Evolutionary conservation across 2,797 vertebrate genomes (phyloP).

Genomic region (Parauchenoglanis ngamensis): DNA sequence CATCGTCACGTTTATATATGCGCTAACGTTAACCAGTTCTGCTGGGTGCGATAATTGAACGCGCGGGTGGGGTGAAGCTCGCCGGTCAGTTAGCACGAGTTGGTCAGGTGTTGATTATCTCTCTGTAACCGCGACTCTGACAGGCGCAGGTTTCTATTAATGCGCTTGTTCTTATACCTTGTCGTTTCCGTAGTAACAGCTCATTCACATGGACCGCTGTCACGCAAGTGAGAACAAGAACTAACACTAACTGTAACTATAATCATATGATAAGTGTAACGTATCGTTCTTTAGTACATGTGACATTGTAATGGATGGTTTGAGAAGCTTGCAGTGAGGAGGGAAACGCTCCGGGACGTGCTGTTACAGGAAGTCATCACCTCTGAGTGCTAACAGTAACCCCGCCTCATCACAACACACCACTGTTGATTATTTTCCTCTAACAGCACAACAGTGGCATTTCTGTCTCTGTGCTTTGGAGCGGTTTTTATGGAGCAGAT

Average conservation of each 20-base stretch:
- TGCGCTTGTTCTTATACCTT: background rate
- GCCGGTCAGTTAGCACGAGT: background rate
- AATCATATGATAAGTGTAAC: background rate
- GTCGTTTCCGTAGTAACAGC: background rate
- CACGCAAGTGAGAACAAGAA: background rate
- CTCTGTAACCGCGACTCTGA: background rate
- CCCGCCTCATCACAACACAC: background rate
- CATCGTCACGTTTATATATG: conserved; percentile 10
- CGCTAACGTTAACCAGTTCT: conserved; percentile 31
- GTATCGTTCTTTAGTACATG: background rate
- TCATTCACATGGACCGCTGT: background rate
- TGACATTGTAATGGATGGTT: background rate
- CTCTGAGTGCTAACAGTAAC: too few species aligned
- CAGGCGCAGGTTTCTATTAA: background rate
- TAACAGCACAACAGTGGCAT: background rate
- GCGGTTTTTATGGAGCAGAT: background rate
- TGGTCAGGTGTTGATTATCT: background rate
- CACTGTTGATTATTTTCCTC: background rate
- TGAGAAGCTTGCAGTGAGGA: background rate
- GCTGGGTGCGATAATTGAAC: background rate
- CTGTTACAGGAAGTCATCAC: background rate
- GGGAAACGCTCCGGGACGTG: background rate
- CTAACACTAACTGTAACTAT: background rate
- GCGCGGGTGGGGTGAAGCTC: background rate
- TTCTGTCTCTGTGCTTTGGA: background rate